Conservation (phyloP, 1,140 invertebrate genomes). For the Liolophura sinensis region DNA sequence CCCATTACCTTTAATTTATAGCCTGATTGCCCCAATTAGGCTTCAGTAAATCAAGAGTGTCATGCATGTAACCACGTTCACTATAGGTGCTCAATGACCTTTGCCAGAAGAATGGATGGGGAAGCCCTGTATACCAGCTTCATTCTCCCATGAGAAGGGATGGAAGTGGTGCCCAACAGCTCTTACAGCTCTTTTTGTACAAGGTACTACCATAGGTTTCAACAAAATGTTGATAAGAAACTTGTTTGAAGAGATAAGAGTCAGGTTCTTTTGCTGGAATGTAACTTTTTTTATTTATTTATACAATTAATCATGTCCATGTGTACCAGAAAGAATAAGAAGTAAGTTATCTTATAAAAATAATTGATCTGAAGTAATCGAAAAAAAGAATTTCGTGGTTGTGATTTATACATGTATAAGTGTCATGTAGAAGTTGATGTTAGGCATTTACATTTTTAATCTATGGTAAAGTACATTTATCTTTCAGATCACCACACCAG, state of each 20-base stretch:
- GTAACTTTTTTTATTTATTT: neutral
- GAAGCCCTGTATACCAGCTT: slow-evolving; percentile 52
- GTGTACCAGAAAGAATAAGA: neutral
- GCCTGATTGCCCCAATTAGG: too few species aligned
- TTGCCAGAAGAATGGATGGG: slow-evolving; percentile 55
- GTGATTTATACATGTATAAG: slow-evolving; percentile 2
- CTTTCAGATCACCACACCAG: slow-evolving; percentile 49
- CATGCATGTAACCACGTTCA: neutral
- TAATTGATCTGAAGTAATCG: neutral
- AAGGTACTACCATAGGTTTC: slow-evolving; percentile 43
- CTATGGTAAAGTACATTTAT: slow-evolving; percentile 3
- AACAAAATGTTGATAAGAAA: neutral
- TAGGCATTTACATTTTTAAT: too few species aligned
- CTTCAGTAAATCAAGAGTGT: neutral
- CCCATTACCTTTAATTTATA: too few species aligned
- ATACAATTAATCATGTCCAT: neutral
- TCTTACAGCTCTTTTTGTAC: slow-evolving; percentile 55
- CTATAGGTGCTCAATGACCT: slow-evolving; percentile 54
- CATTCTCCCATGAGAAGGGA: slow-evolving; percentile 47
- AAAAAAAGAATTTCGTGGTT: neutral
- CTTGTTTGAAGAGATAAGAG: neutral
- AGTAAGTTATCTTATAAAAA: neutral
- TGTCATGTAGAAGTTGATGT: neutral
- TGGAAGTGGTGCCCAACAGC: slow-evolving; percentile 39
- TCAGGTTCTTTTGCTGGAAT: neutral